A percentile compares a stretch with the other conserved stretches of the same genome.
Evolutionary conservation across 2,113 vertebrate genomes (phyloP).

Genomic region (Donacobius atricapilla): DNA sequence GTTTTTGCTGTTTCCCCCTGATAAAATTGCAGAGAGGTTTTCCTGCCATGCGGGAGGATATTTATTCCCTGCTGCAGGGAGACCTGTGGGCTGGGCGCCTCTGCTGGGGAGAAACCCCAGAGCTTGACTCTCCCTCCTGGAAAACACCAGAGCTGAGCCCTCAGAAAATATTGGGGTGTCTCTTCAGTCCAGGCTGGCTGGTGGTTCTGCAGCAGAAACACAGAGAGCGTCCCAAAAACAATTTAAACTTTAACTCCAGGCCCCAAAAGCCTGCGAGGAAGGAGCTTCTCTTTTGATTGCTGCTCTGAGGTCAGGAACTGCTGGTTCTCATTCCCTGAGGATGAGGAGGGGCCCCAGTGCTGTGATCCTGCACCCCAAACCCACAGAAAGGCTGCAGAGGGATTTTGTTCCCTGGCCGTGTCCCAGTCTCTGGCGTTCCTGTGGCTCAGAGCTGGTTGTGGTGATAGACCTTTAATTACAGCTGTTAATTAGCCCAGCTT

Average conservation of each 20-base stretch:
- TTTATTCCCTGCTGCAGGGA: background rate
- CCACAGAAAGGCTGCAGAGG: background rate
- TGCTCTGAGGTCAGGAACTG: background rate
- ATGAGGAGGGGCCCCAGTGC: background rate
- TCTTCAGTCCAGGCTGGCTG: too few relatives aligned
- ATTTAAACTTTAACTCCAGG: too few relatives aligned
- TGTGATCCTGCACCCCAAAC: background rate
- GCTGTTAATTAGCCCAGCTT: fast-evolving
- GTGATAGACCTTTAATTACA: fast-evolving
- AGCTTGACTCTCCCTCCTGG: background rate
- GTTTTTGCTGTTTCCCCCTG: background rate
- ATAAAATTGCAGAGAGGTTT: fast-evolving
- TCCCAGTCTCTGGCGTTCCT: background rate
- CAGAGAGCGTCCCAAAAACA: background rate
- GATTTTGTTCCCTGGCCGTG: background rate
- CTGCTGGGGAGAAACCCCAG: background rate
- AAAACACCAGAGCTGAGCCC: fast-evolving
- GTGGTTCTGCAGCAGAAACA: background rate
- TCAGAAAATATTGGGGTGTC: background rate
- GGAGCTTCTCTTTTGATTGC: background rate
- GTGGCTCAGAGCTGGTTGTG: background rate
- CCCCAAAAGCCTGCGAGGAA: background rate
- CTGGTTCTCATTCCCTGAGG: background rate
- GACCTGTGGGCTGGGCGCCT: background rate
- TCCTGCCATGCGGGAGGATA: fast-evolving